Percentiles rank a stretch among this genome's conserved stretches.
Evolutionary conservation across 2,797 vertebrate genomes (phyloP).

Genomic region (Chaetodon trifasciatus): DNA sequence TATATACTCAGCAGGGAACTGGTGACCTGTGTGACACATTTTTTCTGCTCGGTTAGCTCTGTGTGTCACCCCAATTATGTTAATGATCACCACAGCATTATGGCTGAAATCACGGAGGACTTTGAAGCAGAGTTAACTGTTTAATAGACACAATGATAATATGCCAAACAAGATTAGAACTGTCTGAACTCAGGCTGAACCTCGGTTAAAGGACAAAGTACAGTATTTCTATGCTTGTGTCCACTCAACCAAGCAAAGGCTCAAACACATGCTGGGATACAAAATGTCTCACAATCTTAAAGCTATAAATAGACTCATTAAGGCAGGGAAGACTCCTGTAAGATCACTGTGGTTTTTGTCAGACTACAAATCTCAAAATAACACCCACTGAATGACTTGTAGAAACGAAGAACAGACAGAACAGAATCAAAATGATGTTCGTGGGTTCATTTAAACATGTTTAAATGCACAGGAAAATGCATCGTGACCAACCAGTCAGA

Average conservation of each 20-base stretch:
- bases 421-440: not conserved
- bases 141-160: slow-evolving; percentile 30
- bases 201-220: slow-evolving; percentile 16
- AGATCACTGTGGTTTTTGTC: slow-evolving; percentile 25
- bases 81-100: slow-evolving; percentile 47
- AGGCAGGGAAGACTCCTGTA: slow-evolving; percentile 5
- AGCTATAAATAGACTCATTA: slow-evolving; percentile 20
- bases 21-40: slow-evolving; percentile 49
- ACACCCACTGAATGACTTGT: slow-evolving; percentile 16
- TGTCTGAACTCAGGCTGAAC: slow-evolving; percentile 27
- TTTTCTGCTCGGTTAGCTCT: slow-evolving; percentile 44
- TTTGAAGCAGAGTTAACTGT: slow-evolving; percentile 33
- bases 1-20: slow-evolving; percentile 27
- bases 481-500: not conserved
- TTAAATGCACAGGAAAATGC: not conserved
- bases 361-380: slow-evolving; percentile 38
- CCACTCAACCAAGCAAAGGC: slow-evolving; percentile 19
- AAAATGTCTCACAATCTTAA: slow-evolving; percentile 32
- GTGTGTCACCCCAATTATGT: slow-evolving; percentile 57
- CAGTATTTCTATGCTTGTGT: slow-evolving; percentile 1
- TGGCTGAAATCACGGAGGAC: slow-evolving; percentile 29
- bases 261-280: not conserved
- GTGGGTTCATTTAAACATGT: not conserved
- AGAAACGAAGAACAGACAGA: too few species aligned
- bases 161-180: slow-evolving; percentile 13